A percentile compares a stretch with the other conserved stretches of the same genome.
phyloP scores from a whole-genome alignment of 2,113 vertebrate species.

The Platysteira castanea region DNA sequence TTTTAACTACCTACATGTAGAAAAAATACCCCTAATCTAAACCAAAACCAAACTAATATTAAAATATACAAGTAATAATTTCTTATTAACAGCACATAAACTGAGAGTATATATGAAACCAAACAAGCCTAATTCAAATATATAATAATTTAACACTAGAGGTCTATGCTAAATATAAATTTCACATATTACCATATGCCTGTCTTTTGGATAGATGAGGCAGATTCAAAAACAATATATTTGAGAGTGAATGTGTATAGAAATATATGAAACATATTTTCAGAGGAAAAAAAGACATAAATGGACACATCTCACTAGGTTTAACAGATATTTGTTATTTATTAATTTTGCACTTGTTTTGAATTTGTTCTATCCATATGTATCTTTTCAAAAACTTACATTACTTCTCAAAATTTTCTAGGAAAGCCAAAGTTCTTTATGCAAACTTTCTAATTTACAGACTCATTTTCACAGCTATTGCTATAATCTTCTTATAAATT shows the following conservation, averaged over 20 bases:
- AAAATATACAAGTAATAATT: not conserved
- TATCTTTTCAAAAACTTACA: not conserved
- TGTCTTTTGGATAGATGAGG: not conserved
- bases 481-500: not conserved
- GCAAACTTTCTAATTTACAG: not conserved
- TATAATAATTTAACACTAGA: not conserved
- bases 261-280: not conserved
- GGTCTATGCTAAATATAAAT: not conserved
- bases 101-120: not conserved
- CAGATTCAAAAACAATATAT: not conserved
- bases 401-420: not conserved
- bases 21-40: not conserved
- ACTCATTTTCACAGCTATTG: not conserved
- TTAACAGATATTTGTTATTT: not conserved
- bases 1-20: not conserved
- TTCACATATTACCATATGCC: not conserved
- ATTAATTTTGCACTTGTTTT: not conserved
- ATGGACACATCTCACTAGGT: not conserved
- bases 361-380: not conserved
- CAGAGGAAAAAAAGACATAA: not conserved
- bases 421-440: not conserved
- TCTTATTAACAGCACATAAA: not conserved
- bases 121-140: not conserved
- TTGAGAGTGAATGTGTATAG: not conserved
- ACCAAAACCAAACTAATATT: not conserved